These are phyloP conservation scores for Plagiodera versicolora DNA, from an alignment of 2,888 invertebrate species.

Conservation along the genomic window DNA sequence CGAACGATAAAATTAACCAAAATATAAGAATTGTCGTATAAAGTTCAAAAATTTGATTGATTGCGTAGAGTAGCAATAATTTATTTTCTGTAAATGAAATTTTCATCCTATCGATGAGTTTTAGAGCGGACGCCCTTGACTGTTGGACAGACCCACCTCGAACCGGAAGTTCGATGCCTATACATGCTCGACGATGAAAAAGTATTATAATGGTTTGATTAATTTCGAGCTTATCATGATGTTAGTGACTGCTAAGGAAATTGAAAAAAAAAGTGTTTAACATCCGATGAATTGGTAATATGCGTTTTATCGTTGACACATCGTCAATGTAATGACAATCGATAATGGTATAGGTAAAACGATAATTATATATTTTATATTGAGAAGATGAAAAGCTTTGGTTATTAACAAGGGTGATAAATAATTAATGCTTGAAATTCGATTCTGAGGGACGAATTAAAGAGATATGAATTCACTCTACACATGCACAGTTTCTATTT, in stretches of 20 bases:
- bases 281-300: conserved; percentile 4
- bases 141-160: conserved; percentile 30
- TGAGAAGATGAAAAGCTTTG: too few species aligned
- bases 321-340: not conserved
- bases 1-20: too few species aligned
- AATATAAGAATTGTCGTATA: too few species aligned
- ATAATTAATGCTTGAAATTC: too few species aligned
- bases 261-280: not conserved
- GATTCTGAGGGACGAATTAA: too few species aligned
- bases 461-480: too few species aligned
- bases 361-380: too few species aligned
- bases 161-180: conserved; percentile 35
- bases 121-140: not conserved
- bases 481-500: too few species aligned
- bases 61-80: too few species aligned
- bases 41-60: too few species aligned
- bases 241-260: conserved; percentile 10
- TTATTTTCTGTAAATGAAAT: too few species aligned
- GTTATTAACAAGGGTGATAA: too few species aligned
- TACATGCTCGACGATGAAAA: conserved; percentile 15
- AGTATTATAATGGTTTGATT: conserved; percentile 15
- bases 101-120: not conserved
- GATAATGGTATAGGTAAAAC: not conserved
- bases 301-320: not conserved
- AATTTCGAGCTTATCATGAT: conserved; percentile 15